A percentile compares a stretch with the other conserved stretches of the same genome.
Evolutionary conservation across 2,113 vertebrate species (phyloP).

Genomic region (Chloropsis hardwickii): DNA sequence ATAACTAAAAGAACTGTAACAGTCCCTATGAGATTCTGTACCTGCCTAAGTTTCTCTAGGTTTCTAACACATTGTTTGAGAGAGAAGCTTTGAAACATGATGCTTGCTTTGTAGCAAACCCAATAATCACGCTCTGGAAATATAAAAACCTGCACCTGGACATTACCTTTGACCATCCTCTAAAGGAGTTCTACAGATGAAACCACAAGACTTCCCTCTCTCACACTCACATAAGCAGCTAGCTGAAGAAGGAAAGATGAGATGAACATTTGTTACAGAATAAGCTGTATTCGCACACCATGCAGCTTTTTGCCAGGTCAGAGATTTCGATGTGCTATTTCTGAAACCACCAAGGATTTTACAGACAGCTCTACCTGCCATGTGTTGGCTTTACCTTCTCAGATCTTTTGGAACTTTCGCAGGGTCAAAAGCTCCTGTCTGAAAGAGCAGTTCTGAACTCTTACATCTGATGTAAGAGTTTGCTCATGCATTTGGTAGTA

Average conservation of each 20-base stretch:
- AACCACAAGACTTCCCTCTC: neutral
- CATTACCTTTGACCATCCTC: neutral
- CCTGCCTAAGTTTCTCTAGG: neutral
- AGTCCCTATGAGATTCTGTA: neutral
- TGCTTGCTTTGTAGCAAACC: neutral
- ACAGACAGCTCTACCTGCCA: fast-evolving
- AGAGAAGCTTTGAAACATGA: neutral
- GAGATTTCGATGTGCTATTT: neutral
- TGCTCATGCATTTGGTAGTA: neutral
- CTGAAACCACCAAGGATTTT: neutral
- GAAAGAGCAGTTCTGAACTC: neutral
- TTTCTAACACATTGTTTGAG: neutral
- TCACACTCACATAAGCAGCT: neutral
- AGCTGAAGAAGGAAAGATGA: neutral
- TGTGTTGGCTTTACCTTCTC: neutral
- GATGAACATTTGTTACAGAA: fast-evolving
- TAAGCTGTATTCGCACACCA: neutral
- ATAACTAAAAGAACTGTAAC: neutral
- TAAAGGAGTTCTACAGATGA: neutral
- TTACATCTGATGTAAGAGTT: neutral
- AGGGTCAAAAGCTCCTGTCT: neutral
- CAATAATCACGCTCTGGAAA: neutral
- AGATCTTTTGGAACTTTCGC: neutral
- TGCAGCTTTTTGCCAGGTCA: neutral
- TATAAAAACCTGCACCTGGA: neutral